phyloP scores from a whole-genome alignment of 2,797 vertebrate species.

The Megalops cyprinoides region DNA sequence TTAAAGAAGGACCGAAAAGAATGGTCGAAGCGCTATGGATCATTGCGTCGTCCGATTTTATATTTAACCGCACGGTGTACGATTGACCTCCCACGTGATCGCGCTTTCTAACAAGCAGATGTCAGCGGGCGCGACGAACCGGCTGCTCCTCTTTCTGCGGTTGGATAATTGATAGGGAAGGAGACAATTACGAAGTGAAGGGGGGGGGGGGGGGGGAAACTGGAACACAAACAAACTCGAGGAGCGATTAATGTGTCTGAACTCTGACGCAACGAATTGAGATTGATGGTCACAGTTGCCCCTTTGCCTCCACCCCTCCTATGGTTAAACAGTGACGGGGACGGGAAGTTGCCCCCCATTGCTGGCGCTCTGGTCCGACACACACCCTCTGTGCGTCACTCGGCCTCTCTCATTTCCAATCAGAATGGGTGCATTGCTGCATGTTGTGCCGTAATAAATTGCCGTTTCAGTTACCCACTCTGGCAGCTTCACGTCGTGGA shows the following conservation, averaged over 20 bases:
- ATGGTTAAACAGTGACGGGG: constrained; percentile 17
- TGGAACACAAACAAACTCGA: background rate
- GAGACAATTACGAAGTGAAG: constrained; percentile 21
- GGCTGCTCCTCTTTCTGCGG: constrained; percentile 13
- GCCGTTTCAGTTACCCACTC: background rate
- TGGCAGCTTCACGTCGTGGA: background rate
- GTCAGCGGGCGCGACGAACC: background rate
- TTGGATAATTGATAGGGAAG: constrained; percentile 15
- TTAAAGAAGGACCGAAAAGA: background rate
- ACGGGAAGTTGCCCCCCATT: constrained; percentile 6
- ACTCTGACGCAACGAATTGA: background rate
- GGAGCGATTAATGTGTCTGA: constrained; percentile 11
- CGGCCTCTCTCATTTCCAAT: background rate
- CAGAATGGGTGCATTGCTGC: background rate
- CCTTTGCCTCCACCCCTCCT: background rate
- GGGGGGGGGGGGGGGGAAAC: background rate
- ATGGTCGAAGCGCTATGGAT: background rate
- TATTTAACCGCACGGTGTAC: constrained; percentile 5
- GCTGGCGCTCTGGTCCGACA: background rate
- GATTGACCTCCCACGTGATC: background rate
- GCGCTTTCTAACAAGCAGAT: constrained; percentile 14
- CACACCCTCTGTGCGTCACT: background rate
- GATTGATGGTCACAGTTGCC: background rate
- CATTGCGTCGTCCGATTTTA: background rate
- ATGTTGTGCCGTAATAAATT: background rate